phyloP scores from a whole-genome alignment of 2,888 invertebrate species.

The Phorcus lineatus region DNA sequence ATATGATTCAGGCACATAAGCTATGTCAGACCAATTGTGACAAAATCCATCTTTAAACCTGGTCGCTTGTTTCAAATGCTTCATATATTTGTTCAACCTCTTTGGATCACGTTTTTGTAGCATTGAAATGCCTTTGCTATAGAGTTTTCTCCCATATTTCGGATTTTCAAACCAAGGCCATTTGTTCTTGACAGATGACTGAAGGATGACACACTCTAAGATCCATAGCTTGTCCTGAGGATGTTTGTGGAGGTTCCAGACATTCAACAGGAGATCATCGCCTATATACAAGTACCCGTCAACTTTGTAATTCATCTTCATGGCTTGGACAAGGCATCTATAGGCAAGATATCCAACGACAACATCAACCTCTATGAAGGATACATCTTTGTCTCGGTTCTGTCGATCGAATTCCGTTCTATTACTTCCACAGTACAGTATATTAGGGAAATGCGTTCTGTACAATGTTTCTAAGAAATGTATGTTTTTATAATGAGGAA shows the following conservation, averaged over 20 bases:
- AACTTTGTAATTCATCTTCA: constrained; percentile 30
- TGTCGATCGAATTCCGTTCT: neutral
- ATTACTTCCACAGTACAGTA: constrained; percentile 24
- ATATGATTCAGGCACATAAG: neutral
- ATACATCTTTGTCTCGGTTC: neutral
- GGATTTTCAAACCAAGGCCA: neutral
- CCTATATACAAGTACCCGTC: constrained; percentile 29
- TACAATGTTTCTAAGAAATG: neutral
- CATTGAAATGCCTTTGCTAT: neutral
- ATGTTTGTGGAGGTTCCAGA: constrained; percentile 26
- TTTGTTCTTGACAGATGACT: neutral
- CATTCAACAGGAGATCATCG: constrained; percentile 35
- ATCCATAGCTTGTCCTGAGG: constrained; percentile 28
- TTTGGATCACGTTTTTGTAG: no score
- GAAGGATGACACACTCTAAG: neutral
- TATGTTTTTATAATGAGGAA: neutral
- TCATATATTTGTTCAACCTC: neutral
- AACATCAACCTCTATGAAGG: constrained; percentile 19
- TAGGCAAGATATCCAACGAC: constrained; percentile 23
- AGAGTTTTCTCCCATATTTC: neutral
- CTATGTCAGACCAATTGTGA: neutral
- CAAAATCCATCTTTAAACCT: neutral
- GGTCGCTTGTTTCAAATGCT: neutral
- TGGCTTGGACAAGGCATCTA: constrained; percentile 29
- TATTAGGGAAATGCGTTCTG: constrained; percentile 20